Conservation (phyloP, 2,113 vertebrate genomes). For the Craseonycteris thonglongyai region DNA sequence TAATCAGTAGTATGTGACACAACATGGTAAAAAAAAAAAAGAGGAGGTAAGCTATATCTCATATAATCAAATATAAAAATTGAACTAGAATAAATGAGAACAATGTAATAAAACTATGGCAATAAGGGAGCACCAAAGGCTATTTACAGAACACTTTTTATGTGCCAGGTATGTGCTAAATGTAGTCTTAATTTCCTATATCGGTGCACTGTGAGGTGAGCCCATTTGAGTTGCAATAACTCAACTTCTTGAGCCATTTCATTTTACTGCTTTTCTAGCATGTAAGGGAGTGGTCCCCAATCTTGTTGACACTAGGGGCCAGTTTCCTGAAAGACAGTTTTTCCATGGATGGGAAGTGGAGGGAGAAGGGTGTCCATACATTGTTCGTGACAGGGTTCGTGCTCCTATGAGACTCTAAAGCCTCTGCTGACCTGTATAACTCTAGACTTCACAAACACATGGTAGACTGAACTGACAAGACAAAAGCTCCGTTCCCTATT, state of each 20-base stretch:
- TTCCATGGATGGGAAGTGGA: too few species aligned
- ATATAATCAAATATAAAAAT: neutral
- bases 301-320: too few species aligned
- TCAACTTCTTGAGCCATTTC: neutral
- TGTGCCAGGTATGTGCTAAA: neutral
- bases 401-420: too few species aligned
- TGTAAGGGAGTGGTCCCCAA: neutral
- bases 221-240: neutral
- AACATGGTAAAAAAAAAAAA: neutral
- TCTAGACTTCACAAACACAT: neutral
- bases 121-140: neutral
- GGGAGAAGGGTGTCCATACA: too few species aligned
- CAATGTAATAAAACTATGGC: neutral
- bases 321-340: too few species aligned
- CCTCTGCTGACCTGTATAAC: too few species aligned
- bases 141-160: neutral
- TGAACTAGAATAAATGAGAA: neutral
- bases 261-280: neutral
- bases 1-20: neutral
- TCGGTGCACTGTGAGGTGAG: neutral
- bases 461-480: neutral
- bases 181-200: neutral
- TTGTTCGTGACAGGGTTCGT: too few species aligned
- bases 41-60: neutral
- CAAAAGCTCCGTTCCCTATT: neutral